Evolutionary conservation across 30 jellyfish, hydroid and myxozoan species (phyloP).

Genomic region (Turritopsis dohrnii): DNA sequence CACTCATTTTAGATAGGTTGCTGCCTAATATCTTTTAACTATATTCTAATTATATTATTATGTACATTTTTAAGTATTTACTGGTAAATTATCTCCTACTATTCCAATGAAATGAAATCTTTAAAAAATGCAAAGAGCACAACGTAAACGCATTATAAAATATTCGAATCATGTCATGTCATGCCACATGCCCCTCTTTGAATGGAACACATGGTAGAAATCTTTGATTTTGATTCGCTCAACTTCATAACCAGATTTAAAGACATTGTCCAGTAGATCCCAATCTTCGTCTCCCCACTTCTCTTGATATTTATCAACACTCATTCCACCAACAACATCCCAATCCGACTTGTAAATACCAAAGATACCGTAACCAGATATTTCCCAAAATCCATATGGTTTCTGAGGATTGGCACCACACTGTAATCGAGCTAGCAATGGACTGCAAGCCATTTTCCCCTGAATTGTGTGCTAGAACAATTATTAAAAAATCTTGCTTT

Average conservation of each 20-base stretch:
- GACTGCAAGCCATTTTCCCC: constrained; percentile 77
- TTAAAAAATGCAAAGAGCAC: neutral
- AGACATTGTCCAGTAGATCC: constrained; percentile 82
- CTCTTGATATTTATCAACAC: constrained; percentile 41
- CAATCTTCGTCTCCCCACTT: constrained; percentile 98
- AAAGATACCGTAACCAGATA: constrained; percentile 81
- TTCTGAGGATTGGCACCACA: constrained; percentile 74
- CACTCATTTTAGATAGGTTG: neutral
- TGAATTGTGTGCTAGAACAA: constrained; percentile 66
- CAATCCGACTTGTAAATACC: constrained; percentile 86
- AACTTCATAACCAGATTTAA: constrained; percentile 67
- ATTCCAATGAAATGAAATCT: neutral
- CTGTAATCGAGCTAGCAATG: constrained; percentile 62
- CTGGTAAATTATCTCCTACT: neutral
- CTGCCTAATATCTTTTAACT: no score
- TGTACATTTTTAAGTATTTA: no score
- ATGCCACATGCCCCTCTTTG: constrained; percentile 85
- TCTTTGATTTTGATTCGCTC: constrained; percentile 70
- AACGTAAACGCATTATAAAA: neutral
- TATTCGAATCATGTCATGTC: neutral
- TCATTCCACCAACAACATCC: constrained; percentile 85
- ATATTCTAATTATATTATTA: no score
- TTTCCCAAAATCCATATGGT: constrained; percentile 87
- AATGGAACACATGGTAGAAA: constrained; percentile 72
- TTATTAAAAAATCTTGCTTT: neutral